Conservation (phyloP, 2,888 invertebrate genomes). For the Microplitis deprimator region DNA sequence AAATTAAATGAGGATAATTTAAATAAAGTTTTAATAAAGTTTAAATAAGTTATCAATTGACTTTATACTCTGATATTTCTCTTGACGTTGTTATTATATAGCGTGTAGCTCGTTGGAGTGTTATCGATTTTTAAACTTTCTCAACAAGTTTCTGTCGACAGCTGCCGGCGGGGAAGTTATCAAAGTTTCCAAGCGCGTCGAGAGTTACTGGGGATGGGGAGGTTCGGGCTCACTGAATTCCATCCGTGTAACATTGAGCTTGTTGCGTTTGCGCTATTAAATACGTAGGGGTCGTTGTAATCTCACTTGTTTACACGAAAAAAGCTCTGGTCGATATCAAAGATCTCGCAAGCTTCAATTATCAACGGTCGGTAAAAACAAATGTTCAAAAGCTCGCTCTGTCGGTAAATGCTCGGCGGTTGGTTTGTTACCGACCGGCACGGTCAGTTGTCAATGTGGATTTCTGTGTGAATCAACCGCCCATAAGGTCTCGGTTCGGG, state of each 20-base stretch:
- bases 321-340: neutral
- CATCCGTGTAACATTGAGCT: neutral
- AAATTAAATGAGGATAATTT: constrained; percentile 7
- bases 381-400: neutral
- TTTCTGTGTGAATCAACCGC: neutral
- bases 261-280: no score
- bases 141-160: constrained; percentile 59
- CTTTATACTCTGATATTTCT: constrained; percentile 16
- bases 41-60: constrained; percentile 30
- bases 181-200: constrained; percentile 59
- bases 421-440: neutral
- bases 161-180: constrained; percentile 62
- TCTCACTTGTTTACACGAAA: neutral
- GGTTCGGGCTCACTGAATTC: constrained; percentile 8
- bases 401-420: neutral
- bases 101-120: constrained; percentile 57
- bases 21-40: neutral
- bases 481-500: neutral
- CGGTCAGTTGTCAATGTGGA: neutral
- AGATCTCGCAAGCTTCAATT: neutral
- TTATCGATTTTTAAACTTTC: constrained; percentile 68
- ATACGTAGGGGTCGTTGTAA: constrained; percentile 2
- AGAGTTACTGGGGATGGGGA: constrained; percentile 44
- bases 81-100: constrained; percentile 21
- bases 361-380: no score